Conservation (phyloP, 2,888 invertebrate genomes). For the Drosophila rubida region DNA sequence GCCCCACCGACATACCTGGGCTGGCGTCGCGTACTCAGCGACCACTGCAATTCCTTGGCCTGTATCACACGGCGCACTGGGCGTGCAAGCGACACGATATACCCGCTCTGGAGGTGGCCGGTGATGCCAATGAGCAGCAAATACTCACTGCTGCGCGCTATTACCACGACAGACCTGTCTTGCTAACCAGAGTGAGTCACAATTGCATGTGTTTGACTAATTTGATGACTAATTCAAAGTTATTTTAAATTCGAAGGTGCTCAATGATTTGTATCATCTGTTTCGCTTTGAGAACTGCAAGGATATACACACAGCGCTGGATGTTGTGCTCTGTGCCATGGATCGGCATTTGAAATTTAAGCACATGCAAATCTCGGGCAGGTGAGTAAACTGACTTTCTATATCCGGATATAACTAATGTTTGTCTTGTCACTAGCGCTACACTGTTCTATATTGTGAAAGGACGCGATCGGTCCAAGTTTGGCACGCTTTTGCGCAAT, state of each 20-base stretch:
- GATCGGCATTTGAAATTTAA: slow-evolving; percentile 93
- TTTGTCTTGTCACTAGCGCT: slow-evolving; percentile 87
- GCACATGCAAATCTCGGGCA: slow-evolving; percentile 96
- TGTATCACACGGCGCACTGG: slow-evolving; percentile 95
- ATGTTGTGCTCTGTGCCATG: slow-evolving; percentile 95
- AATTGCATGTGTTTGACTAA: background rate
- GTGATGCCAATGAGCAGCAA: slow-evolving; percentile 96
- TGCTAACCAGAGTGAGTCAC: slow-evolving; percentile 87
- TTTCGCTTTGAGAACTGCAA: slow-evolving; percentile 93
- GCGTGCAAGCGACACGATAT: slow-evolving; percentile 96
- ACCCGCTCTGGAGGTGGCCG: slow-evolving; percentile 95
- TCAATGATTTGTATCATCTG: slow-evolving; percentile 95
- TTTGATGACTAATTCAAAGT: background rate
- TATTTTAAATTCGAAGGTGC: slow-evolving; percentile 86
- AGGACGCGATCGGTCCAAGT: slow-evolving; percentile 90
- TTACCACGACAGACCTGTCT: slow-evolving; percentile 93
- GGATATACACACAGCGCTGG: slow-evolving; percentile 90
- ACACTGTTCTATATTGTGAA: slow-evolving; percentile 97
- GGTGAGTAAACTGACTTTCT: slow-evolving; percentile 85
- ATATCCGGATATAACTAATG: background rate
- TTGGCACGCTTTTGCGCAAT: slow-evolving; percentile 90
- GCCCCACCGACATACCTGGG: slow-evolving; percentile 92
- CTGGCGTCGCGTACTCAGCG: slow-evolving; percentile 90
- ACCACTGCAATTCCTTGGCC: slow-evolving; percentile 95
- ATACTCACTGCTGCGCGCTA: slow-evolving; percentile 93